Base-by-base conservation (phyloP, 1,140 invertebrate species). In the Nasonia giraulti region DNA sequence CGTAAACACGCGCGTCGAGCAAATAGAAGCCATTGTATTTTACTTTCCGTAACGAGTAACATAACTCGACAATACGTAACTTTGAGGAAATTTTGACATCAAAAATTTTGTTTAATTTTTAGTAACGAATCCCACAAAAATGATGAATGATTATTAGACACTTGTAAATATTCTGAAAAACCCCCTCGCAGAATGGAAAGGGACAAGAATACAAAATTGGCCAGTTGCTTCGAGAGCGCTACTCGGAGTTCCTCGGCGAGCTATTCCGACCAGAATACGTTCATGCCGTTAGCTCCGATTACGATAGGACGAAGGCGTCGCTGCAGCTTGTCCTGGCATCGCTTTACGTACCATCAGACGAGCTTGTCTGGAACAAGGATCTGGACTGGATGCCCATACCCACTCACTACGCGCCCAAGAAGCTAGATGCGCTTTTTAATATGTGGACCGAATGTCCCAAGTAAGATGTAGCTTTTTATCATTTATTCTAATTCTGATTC, bases 291-390 rank as follows among this genome's bases (percentile, higher is more conserved):
- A 93, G 92, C 6, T 93, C 93, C 14, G 92, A 94, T 85, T 94
- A 90, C 80, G 92, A 93, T 27, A 90, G 95, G 10, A 95, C 95
- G 0, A 94, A 95, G 89, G 94, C 94, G 93, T 94, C 93, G 1
- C 92, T 91, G 0, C 89, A 94, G 68, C 89, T 94, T 2, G 93
- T 93, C 1, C 86, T 95, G 23, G 92, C 94, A 0, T 93, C 91
- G 0, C 85, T 95, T 83, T 94, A 93, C 84, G 77, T 77, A 23
- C 89, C 90, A 2, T 82, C 23, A 11, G 66, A 66, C 17, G 55
- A 81, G 3, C 87, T 89, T 78, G 66, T 44, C n/a, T 91, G 90
- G 90, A 89, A 90, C 66, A 12, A 84, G 8, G 76, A 89, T 0
- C 77, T 91, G 8, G 76, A 75, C 20, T 91, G 90, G 90, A 87